Conservation (phyloP, 2,888 invertebrate genomes). For the Lottia gigantea region DNA sequence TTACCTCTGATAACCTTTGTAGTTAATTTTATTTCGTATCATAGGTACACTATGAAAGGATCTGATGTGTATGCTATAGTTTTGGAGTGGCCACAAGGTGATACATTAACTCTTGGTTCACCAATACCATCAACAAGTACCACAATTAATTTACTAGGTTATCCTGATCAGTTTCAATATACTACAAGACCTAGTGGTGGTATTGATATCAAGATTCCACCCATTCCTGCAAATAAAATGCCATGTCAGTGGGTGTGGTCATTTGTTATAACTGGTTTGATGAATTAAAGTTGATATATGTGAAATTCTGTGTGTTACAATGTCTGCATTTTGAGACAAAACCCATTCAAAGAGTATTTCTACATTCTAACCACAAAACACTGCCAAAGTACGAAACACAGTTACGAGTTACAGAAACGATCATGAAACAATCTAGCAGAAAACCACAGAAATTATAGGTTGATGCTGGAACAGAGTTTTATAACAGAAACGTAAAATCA, state of each 20-base stretch:
- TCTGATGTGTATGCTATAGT: constrained; percentile 76
- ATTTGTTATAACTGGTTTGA: constrained; percentile 30
- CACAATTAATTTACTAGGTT: constrained; percentile 72
- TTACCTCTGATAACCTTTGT: too few species aligned
- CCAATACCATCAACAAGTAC: constrained; percentile 57
- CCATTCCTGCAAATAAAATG: constrained; percentile 34
- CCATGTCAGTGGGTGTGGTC: constrained; percentile 45
- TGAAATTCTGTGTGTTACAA: too few species aligned
- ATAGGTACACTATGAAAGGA: constrained; percentile 54
- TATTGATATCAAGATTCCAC: constrained; percentile 40
- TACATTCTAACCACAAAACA: too few species aligned
- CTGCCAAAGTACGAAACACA: too few species aligned
- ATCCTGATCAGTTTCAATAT: constrained; percentile 28
- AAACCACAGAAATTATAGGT: too few species aligned
- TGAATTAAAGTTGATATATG: background rate
- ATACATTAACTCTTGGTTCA: constrained; percentile 71
- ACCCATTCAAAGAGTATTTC: too few species aligned
- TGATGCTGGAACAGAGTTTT: too few species aligned
- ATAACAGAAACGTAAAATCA: too few species aligned
- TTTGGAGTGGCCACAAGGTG: constrained; percentile 77
- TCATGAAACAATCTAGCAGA: too few species aligned
- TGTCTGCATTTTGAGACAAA: too few species aligned
- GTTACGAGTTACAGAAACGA: too few species aligned
- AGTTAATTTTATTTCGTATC: background rate
- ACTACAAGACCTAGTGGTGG: constrained; percentile 26